phyloP scores from a whole-genome alignment of 2,888 invertebrate genomes.

The Ypsolopha sequella region DNA sequence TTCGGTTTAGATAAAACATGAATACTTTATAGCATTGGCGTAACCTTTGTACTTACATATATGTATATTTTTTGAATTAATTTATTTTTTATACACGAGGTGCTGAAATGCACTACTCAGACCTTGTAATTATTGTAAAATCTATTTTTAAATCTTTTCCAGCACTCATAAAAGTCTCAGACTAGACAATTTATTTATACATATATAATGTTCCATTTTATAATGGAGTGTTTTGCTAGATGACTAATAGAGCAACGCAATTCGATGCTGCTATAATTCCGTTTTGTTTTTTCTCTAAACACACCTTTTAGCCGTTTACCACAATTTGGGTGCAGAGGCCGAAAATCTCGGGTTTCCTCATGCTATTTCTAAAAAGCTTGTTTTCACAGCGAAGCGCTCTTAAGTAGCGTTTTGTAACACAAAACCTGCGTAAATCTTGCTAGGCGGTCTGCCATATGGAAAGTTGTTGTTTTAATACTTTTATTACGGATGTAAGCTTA shows the following conservation, averaged over 20 bases:
- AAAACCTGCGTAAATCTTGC: conserved; percentile 41
- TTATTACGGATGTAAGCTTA: background rate
- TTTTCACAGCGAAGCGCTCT: conserved; percentile 62
- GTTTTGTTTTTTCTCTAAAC: conserved; percentile 51
- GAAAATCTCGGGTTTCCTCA: conserved; percentile 39
- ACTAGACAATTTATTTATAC: no score
- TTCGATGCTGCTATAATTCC: background rate
- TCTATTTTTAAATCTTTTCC: no score
- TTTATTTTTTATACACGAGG: no score
- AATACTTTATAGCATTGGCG: no score
- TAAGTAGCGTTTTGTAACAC: conserved; percentile 56
- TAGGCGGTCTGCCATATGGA: conserved; percentile 52
- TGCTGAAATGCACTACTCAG: no score
- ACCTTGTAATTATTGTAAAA: no score
- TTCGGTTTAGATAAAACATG: no score
- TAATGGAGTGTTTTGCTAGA: no score
- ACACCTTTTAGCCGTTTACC: conserved; percentile 58
- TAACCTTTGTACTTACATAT: no score
- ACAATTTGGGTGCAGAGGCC: conserved; percentile 60
- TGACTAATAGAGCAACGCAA: background rate
- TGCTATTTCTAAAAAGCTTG: conserved; percentile 67
- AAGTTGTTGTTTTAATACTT: conserved; percentile 12
- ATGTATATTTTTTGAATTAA: no score
- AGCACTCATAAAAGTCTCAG: no score
- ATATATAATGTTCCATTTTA: no score